Conservation (phyloP, 2,888 invertebrate species). For the Axea sp. region DNA sequence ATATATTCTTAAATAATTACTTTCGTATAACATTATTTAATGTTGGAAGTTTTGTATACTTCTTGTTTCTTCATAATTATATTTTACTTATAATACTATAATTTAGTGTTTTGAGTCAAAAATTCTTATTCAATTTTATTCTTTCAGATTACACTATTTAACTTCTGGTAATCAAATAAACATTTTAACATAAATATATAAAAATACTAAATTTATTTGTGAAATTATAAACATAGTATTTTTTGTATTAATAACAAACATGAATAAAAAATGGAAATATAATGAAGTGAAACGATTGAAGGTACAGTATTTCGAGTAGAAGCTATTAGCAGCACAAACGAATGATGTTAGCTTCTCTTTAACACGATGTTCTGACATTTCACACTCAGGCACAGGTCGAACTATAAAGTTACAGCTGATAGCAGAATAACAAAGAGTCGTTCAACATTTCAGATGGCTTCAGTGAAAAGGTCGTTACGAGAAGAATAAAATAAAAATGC, state of each 20-base stretch:
- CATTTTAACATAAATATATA: too few species aligned
- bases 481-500: constrained; percentile 29
- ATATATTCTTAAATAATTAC: too few species aligned
- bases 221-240: too few species aligned
- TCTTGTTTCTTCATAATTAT: too few species aligned
- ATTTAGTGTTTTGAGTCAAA: too few species aligned
- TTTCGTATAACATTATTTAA: too few species aligned
- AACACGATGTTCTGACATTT: constrained; percentile 78
- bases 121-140: too few species aligned
- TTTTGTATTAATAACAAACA: not conserved
- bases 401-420: constrained; percentile 59
- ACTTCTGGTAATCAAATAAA: too few species aligned
- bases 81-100: too few species aligned
- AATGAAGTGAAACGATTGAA: constrained; percentile 42
- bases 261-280: constrained; percentile 30
- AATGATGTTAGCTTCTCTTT: constrained; percentile 71
- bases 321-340: constrained; percentile 62
- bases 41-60: too few species aligned
- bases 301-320: constrained; percentile 50
- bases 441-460: constrained; percentile 50
- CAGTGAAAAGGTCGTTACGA: constrained; percentile 41
- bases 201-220: too few species aligned
- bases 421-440: constrained; percentile 59
- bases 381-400: constrained; percentile 68
- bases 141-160: too few species aligned